phyloP scores from a whole-genome alignment of 2,888 invertebrate species.

The Anodontia alba region DNA sequence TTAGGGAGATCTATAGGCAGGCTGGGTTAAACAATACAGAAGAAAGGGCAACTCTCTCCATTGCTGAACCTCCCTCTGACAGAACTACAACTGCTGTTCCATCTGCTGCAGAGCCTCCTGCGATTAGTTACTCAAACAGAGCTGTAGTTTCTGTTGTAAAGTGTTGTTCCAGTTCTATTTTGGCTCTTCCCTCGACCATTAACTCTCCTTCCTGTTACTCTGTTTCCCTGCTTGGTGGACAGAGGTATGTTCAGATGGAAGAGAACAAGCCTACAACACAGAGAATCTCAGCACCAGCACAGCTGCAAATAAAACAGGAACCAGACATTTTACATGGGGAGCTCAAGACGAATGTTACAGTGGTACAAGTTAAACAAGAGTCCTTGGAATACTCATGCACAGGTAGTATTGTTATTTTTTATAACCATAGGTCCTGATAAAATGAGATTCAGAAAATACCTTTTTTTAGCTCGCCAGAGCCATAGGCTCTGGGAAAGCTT shows the following conservation, averaged over 20 bases:
- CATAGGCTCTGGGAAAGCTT: too few species aligned
- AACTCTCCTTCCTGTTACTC: background rate
- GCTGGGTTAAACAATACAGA: slow-evolving; percentile 29
- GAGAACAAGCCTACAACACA: background rate
- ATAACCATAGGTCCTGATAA: too few species aligned
- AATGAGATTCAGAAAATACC: too few species aligned
- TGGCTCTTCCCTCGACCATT: background rate
- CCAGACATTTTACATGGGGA: background rate
- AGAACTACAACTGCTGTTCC: background rate
- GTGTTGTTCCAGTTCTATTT: background rate
- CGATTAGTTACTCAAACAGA: background rate
- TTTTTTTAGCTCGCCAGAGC: too few species aligned
- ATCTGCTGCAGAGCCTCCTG: background rate
- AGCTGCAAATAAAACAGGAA: background rate
- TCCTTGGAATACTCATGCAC: background rate
- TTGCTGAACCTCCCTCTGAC: background rate
- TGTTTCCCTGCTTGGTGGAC: slow-evolving; percentile 7
- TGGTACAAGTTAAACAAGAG: slow-evolving; percentile 1
- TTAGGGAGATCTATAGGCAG: slow-evolving; percentile 22
- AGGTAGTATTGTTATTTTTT: background rate
- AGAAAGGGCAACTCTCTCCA: background rate
- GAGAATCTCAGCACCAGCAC: background rate
- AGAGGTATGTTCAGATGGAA: background rate
- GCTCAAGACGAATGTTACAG: background rate
- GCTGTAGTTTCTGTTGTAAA: background rate